Base-by-base conservation (phyloP, 1,140 invertebrate species). In the Macrosteles quadrilineatus region DNA sequence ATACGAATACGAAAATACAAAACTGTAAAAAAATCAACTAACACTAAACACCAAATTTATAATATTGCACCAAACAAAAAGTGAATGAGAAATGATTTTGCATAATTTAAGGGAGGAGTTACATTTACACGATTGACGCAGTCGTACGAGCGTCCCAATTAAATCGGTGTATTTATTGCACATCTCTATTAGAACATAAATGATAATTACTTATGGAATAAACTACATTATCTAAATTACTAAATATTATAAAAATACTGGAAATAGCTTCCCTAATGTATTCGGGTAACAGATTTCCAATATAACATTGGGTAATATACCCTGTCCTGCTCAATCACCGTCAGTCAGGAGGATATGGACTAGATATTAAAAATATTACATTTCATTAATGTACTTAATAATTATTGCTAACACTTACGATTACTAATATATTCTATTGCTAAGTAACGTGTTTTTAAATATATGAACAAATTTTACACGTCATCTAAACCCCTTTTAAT, bases 211-310 rank as follows among this genome's bases (percentile, higher is more conserved):
- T 59, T 59, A 59, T 59, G 55, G 55, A 59, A 59, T 59, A 50
- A 11, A 11, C 55, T 59, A 59, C 55, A 9, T 59, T 23, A 59
- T 59, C 55, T 59, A 59, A 23, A 59, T 25, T 6, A 59, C 55
- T 59, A 59, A 59, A 25, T 59, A 59, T 59, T 59, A 59, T 59
- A 59, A 59, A 59, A 59, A 59, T 59, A 59, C 55, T 59, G 55
- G 55, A 59, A 59, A 59, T 30, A 59, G 55, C 27, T 59, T 59
- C 47, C 55, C 55, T 59, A 59, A 59, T n/a, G 55, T 59, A 59
- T 59, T 59, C 27, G 27, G 55, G 55, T 59, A 59, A 59, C 55
- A n/a, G 23, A 59, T 59, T 59, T 59, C 55, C 55, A 59, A 59
- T 59, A 59, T 59, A 59, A 59, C 55, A 59, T 21, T 14, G 55